phyloP scores from a whole-genome alignment of 1,140 invertebrate genomes.

The Leptinotarsa lineolata region DNA sequence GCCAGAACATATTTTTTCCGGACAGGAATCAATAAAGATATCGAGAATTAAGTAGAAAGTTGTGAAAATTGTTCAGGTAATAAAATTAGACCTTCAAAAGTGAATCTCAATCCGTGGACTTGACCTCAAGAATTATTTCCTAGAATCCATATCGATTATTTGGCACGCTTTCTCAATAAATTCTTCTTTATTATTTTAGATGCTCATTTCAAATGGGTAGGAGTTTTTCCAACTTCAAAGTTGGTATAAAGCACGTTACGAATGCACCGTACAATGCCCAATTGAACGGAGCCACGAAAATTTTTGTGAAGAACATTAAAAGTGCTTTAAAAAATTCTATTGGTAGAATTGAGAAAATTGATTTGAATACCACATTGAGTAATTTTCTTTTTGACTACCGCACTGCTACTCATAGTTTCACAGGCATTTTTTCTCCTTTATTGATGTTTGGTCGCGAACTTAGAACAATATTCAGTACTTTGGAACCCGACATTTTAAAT shows the following conservation, averaged over 20 bases:
- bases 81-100: conserved; percentile 21
- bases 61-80: conserved; percentile 23
- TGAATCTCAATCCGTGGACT: conserved; percentile 7
- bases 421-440: conserved; percentile 30
- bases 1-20: conserved; percentile 21
- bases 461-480: conserved; percentile 32
- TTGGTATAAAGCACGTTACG: conserved; percentile 47
- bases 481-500: background rate
- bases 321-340: conserved; percentile 47
- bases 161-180: conserved; percentile 20
- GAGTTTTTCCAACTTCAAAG: conserved; percentile 26
- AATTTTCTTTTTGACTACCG: conserved; percentile 42
- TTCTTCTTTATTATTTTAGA: conserved; percentile 21
- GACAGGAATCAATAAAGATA: conserved; percentile 25
- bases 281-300: conserved; percentile 54
- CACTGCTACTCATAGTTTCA: conserved; percentile 36
- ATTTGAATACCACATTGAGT: conserved; percentile 19
- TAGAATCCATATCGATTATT: conserved; percentile 15
- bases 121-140: no score
- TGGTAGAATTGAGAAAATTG: conserved; percentile 15
- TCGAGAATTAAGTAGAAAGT: conserved; percentile 1
- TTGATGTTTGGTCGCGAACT: no score
- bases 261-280: conserved; percentile 50
- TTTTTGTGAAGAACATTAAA: conserved; percentile 55
- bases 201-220: conserved; percentile 25